Base-by-base conservation (phyloP, 2,888 invertebrate species). In the Papilio elwesi region DNA sequence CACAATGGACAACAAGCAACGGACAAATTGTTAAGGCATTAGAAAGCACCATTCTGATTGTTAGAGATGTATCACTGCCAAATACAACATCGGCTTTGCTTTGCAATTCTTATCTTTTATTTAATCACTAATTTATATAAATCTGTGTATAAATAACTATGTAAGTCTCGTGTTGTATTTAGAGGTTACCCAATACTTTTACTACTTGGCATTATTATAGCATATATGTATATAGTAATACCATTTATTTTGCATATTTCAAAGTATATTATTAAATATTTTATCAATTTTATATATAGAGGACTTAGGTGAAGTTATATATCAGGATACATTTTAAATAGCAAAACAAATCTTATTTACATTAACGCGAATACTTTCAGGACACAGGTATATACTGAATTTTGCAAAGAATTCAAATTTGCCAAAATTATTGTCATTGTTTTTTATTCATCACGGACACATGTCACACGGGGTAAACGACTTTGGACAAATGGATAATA, bases 1-100 rank as follows among this genome's bases (percentile, higher is more conserved):
- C 70, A 71, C 71, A 63, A 65, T 69, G 47, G 26, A 65, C 55
- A 55, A n/a, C 12, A 68, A 73, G 76, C 74, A 71, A 74, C 74
- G 57, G 70, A 66, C 71, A 47, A 13, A 0, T 48, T 65, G 57
- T 69, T 64, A 73, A 11, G 48, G 65, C 73, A 43, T 68, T 64
- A 69, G 26, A 38, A 64, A 73, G 73, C 73, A 64, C 57, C 64
- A 65, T 73, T 38, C 43, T 55, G 52, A 52, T 38, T 16, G 36
- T 71, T 62, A 67, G 48, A 12, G 47, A 13, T 48, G 63, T 38
- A 6, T 43, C 15, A 36, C 38, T 13, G n/a, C 5, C 48, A 15
- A 72, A 64, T 49, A 64, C 48, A 49, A 64, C 72, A 64, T 13
- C 49, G 11, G 9, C 53, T 43, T 57, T 38, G 49, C 55, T 16